A percentile compares a stretch with the other conserved stretches of the same genome.
phyloP scores from a whole-genome alignment of 2,797 vertebrate species.

The Psittacula derbiana region DNA sequence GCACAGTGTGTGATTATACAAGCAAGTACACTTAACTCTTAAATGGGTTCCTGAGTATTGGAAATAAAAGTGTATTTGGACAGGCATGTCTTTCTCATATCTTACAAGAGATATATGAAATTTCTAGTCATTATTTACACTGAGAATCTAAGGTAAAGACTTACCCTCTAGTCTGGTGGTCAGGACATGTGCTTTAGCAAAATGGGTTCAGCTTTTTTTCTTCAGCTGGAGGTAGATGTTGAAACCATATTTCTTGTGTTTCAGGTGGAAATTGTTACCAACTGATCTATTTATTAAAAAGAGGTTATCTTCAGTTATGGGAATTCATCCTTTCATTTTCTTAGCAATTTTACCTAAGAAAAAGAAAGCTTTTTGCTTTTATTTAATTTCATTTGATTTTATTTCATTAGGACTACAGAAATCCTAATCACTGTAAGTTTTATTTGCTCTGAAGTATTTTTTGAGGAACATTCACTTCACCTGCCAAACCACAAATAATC shows the following conservation, averaged over 20 bases:
- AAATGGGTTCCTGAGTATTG: neutral
- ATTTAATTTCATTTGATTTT: neutral
- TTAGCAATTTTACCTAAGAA: neutral
- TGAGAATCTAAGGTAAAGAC: neutral
- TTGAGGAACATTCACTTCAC: neutral
- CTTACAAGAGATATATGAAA: neutral
- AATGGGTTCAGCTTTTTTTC: accelerated
- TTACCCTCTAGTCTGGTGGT: neutral
- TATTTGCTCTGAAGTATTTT: neutral
- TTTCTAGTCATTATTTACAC: neutral
- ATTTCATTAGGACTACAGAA: neutral
- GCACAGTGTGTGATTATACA: neutral
- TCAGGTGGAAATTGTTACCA: neutral
- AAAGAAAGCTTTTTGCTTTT: neutral
- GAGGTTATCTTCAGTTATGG: neutral
- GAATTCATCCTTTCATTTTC: neutral
- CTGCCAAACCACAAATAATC: conserved; percentile 6
- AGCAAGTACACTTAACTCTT: neutral
- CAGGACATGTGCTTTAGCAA: neutral
- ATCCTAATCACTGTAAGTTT: neutral
- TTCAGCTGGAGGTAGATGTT: neutral
- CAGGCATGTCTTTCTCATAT: neutral
- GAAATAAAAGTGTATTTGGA: neutral
- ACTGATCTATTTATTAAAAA: neutral
- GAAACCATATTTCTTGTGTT: neutral